phyloP scores from a whole-genome alignment of 2,888 invertebrate genomes.

The Cyclophora punctaria region DNA sequence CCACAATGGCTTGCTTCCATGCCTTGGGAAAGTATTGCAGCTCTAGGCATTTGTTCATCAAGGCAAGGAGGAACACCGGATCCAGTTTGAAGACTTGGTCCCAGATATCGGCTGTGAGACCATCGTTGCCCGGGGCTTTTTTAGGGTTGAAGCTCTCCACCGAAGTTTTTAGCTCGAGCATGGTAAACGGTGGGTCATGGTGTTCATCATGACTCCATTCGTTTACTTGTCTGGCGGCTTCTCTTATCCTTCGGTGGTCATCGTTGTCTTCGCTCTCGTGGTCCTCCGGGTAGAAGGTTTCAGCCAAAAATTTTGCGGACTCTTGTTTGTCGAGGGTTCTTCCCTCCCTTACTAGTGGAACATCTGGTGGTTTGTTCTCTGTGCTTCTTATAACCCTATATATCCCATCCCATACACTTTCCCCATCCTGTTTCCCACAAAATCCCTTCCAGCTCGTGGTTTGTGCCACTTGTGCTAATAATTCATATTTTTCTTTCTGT shows the following conservation, averaged over 20 bases:
- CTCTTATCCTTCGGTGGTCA: background rate
- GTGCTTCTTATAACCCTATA: constrained; percentile 7
- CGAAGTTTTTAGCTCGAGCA: background rate
- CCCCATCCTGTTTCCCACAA: constrained; percentile 8
- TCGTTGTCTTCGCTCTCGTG: background rate
- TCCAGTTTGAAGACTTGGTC: constrained; percentile 3
- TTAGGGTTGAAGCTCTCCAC: constrained; percentile 6
- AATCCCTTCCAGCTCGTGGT: constrained; percentile 16
- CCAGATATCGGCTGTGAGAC: constrained; percentile 9
- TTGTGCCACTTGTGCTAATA: constrained; percentile 4
- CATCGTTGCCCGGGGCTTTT: constrained; percentile 9
- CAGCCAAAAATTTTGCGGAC: constrained; percentile 1
- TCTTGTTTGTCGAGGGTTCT: background rate
- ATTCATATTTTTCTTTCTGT: constrained; percentile 12
- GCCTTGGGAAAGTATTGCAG: constrained; percentile 8
- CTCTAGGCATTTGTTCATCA: constrained; percentile 14
- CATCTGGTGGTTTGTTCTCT: constrained; percentile 1
- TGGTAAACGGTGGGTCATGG: constrained; percentile 3
- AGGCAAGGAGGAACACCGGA: constrained; percentile 6
- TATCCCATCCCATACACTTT: constrained; percentile 5
- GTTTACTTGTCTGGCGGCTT: constrained; percentile 1
- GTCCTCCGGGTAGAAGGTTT: background rate
- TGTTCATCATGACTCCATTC: background rate
- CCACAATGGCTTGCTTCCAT: constrained; percentile 16
- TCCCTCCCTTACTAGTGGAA: background rate